Conservation (phyloP, 2,888 invertebrate species). For the Drosophila sordidula region DNA sequence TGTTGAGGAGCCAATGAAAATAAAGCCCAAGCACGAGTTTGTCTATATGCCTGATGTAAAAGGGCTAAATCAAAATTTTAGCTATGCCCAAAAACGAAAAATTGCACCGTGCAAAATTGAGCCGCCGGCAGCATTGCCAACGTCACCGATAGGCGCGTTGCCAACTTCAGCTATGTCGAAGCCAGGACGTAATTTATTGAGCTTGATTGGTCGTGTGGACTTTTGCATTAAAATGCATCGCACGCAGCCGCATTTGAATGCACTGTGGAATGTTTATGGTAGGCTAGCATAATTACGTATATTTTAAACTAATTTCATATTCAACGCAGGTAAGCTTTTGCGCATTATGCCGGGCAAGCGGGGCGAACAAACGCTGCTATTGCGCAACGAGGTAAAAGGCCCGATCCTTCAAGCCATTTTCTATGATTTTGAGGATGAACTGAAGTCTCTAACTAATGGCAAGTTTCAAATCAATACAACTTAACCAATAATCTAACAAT, state of each 20-base stretch:
- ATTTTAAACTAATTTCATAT: background rate
- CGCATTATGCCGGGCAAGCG: slow-evolving; percentile 77
- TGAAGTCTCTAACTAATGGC: slow-evolving; percentile 46
- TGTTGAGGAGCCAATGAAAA: slow-evolving; percentile 41
- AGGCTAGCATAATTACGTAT: slow-evolving; percentile 1
- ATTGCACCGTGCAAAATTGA: slow-evolving; percentile 21
- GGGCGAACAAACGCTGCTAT: slow-evolving; percentile 70
- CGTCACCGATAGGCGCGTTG: slow-evolving; percentile 14
- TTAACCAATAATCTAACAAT: background rate
- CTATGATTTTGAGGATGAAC: slow-evolving; percentile 75
- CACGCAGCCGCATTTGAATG: slow-evolving; percentile 64
- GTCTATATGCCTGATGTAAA: slow-evolving; percentile 24
- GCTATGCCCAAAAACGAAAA: slow-evolving; percentile 1
- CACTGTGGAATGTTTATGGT: slow-evolving; percentile 83
- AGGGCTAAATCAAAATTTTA: background rate
- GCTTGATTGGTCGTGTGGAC: slow-evolving; percentile 78
- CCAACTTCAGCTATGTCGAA: slow-evolving; percentile 40
- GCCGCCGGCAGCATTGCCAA: slow-evolving; percentile 25
- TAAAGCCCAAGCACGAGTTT: slow-evolving; percentile 47
- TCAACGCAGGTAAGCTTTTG: slow-evolving; percentile 74
- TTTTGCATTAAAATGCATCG: slow-evolving; percentile 77
- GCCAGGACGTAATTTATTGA: slow-evolving; percentile 59
- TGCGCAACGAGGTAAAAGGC: slow-evolving; percentile 73
- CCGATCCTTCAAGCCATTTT: slow-evolving; percentile 82
- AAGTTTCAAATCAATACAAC: slow-evolving; percentile 8